phyloP scores from a whole-genome alignment of 2,797 vertebrate species.

The Otolemur crassicaudatus region DNA sequence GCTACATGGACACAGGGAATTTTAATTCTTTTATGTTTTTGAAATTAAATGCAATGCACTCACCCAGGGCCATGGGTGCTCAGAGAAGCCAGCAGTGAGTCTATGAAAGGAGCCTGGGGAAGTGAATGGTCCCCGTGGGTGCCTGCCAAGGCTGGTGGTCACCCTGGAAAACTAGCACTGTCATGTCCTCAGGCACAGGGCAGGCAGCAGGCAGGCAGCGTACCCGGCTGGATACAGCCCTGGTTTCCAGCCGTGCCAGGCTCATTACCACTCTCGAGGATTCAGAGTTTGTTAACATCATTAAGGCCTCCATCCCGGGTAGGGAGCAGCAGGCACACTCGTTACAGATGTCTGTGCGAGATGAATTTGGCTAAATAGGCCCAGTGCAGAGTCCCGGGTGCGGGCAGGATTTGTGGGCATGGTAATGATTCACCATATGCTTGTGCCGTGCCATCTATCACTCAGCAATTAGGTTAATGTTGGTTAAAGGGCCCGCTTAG shows the following conservation, averaged over 20 bases:
- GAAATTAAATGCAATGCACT: neutral
- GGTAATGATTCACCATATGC: slow-evolving; percentile 87
- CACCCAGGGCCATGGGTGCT: neutral
- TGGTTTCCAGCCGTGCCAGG: slow-evolving; percentile 51
- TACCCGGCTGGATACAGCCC: neutral
- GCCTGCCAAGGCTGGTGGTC: neutral
- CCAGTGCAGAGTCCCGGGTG: slow-evolving; percentile 79
- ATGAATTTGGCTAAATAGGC: slow-evolving; percentile 84
- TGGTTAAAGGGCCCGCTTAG: slow-evolving; percentile 87
- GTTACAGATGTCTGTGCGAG: slow-evolving; percentile 86
- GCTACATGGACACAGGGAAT: neutral
- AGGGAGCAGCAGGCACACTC: slow-evolving; percentile 86
- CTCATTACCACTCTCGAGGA: slow-evolving; percentile 86
- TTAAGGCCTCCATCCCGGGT: slow-evolving; percentile 88
- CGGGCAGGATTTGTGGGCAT: slow-evolving; percentile 80
- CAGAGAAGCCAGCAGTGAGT: neutral
- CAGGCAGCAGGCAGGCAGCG: neutral
- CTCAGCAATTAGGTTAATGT: slow-evolving; percentile 89
- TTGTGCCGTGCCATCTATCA: slow-evolving; percentile 85
- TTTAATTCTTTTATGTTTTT: neutral
- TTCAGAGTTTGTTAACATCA: slow-evolving; percentile 88
- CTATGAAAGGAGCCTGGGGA: neutral
- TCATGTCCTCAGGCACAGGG: fast-evolving
- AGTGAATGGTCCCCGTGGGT: neutral
- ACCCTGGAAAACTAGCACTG: neutral